Evolutionary conservation across 2,888 invertebrate species (phyloP), one percentile per base, ranked within the genome.

Genomic region (Brachypalpus laphriformis): DNA sequence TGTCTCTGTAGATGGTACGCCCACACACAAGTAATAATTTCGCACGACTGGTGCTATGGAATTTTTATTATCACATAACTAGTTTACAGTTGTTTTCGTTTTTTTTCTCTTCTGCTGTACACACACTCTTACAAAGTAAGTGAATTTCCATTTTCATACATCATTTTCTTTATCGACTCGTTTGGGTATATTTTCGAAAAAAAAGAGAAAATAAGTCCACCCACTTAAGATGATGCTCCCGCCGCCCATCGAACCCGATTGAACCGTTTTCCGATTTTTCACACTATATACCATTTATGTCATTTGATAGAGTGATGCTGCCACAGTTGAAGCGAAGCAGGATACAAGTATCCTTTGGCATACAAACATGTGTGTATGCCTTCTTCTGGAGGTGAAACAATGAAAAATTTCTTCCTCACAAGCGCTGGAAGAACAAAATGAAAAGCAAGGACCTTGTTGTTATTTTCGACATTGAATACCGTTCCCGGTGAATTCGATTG

Each of bases 101-200:
- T 42, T 61, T 61, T 20, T 40, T 49, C 47, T 20, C 34, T 18
- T n/a, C 25, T 11, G 25, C 1, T 11, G 8, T 16, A 37, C 22
- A 49, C 47, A 20, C 31, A 40, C 16, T 16, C 8, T n/a, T 2
- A 16, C 16, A 16, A 8, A 28, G 59, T 74, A 63, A 76, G 71
- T 77, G 61, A 74, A 80, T 70, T 83, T 83, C 68, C 72, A 80
- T 78, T 80, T 83, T 78, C 74, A 74, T 74, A 65, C 80, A 83
- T 68, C 74, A 70, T 74, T 70, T 49, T 57, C 42, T 47, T 57
- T 80, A 78, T 74, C 78, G 59, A 63, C 61, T 61, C 61, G 45
- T 54, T 68, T 54, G 5, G 54, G 47, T 56, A 42, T 40, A 42
- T 54, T 72, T 34, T 0, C 0, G 22, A 9, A 34, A 42, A 22